Percentiles rank a stretch among this genome's conserved stretches.
These are phyloP conservation scores for Papilio helenus DNA, from an alignment of 1,140 invertebrate species.

Conservation along the genomic window DNA sequence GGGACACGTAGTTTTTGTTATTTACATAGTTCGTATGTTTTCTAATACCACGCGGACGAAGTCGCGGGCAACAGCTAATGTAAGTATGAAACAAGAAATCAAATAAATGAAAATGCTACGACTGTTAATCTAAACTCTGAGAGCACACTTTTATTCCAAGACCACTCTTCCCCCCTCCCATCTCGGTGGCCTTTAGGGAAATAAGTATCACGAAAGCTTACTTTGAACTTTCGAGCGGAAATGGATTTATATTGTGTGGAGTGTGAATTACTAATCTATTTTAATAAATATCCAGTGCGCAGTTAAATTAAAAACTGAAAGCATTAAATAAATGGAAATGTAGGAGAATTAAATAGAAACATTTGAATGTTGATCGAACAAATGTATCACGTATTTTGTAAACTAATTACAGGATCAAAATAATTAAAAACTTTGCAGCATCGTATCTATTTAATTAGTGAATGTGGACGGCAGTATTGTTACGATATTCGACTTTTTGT, in stretches of 20 bases:
- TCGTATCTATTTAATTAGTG: neutral
- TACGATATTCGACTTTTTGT: neutral
- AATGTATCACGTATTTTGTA: conserved; percentile 12
- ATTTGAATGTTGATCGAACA: neutral
- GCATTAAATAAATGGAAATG: neutral
- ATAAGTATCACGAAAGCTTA: neutral
- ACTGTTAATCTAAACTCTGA: conserved; percentile 6
- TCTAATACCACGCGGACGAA: too few species aligned
- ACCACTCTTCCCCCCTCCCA: neutral
- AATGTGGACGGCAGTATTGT: neutral
- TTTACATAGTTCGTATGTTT: too few species aligned
- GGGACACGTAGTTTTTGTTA: too few species aligned
- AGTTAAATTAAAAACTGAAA: neutral
- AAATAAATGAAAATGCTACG: neutral
- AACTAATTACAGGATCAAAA: conserved; percentile 8
- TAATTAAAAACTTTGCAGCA: conserved; percentile 15
- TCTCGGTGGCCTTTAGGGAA: neutral
- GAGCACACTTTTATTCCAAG: neutral
- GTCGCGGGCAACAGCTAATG: too few species aligned
- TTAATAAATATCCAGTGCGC: too few species aligned
- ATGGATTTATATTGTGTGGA: neutral
- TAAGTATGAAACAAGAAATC: neutral
- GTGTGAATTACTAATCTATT: neutral
- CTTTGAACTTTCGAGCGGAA: neutral
- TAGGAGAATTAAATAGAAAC: neutral